Base-by-base conservation (phyloP, 1,140 invertebrate species). In the Leptoteleia sp. region DNA sequence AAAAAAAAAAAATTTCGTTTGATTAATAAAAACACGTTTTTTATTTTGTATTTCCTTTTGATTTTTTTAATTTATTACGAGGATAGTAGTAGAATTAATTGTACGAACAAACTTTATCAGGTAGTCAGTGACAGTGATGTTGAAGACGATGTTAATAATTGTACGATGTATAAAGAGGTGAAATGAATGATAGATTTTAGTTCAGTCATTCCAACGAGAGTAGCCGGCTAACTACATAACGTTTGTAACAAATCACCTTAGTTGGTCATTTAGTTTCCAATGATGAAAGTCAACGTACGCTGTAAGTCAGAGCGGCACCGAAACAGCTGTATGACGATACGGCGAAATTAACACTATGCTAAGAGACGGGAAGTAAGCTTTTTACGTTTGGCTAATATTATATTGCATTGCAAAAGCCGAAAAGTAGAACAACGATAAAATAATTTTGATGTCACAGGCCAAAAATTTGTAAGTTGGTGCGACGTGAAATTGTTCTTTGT, bases 141-240 rank as follows among this genome's bases (percentile, higher is more conserved):
- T 67, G n/a, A n/a, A n/a, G n/a, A n/a, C n/a, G 29, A 47, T 62
- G 40, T 52, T 54, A 33, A 38, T 25, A 3, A 38, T 31, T 33
- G 11, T 55, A 47, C 29, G 4, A 45, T 13, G 25, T 25, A 8
- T 59, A 33, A 52, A 17, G 37, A 61, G 8, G 31, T 61, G 47
- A 45, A 17, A 37, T 42, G 27, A 73, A 47, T 43, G 16, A 75
- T 70, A 65, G 52, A 48, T 57, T 64, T 77, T 77, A 77, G 65
- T 71, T 68, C 7, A 65, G 52, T 33, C 75, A 77, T 77, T 76
- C 73, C 73, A 76, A 52, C 71, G 40, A 61, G 13, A 75, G 43
- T 67, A 52, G 45, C 33, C 45, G 61, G 22, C 48, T n/a, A n/a
- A 27, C 9, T 67, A 75, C 17, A 5, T 35, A 40, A 54, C 37